Conservation (phyloP, 2,888 invertebrate species). For the Sipha maydis region DNA sequence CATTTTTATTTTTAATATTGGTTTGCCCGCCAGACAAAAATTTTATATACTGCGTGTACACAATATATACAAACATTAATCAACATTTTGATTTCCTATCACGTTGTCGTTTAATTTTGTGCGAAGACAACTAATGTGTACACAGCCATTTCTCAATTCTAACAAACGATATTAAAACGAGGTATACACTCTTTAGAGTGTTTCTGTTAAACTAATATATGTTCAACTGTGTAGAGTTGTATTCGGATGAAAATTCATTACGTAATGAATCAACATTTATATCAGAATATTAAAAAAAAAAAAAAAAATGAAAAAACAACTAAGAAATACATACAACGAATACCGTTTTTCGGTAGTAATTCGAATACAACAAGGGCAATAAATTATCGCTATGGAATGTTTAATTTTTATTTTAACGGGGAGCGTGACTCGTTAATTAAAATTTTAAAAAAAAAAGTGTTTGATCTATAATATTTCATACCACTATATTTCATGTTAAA, state of each 20-base stretch:
- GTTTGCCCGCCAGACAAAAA: not conserved
- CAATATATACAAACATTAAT: slow-evolving; percentile 28
- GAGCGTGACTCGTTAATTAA: slow-evolving; percentile 16
- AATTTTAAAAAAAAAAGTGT: not conserved
- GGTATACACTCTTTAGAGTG: not conserved
- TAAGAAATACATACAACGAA: not conserved
- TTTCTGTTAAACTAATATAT: not conserved
- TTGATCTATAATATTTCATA: not conserved
- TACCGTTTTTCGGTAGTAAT: not conserved
- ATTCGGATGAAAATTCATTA: not conserved
- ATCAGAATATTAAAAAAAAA: slow-evolving; percentile 1
- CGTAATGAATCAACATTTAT: not conserved
- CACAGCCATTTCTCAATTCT: slow-evolving; percentile 26
- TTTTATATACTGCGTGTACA: not conserved
- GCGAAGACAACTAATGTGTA: slow-evolving; percentile 2
- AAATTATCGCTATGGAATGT: slow-evolving; percentile 8
- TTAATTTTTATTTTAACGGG: slow-evolving; percentile 15
- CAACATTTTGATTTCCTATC: slow-evolving; percentile 47
- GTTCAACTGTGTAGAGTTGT: not conserved
- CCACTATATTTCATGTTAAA: not conserved
- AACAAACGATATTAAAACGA: not conserved
- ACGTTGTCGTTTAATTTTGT: slow-evolving; percentile 32
- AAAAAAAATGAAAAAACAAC: too few species aligned
- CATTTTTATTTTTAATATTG: too few species aligned
- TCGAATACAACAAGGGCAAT: not conserved